Base-by-base conservation (phyloP, 1,140 invertebrate genomes). In the Pygmarrhopalites habei region DNA sequence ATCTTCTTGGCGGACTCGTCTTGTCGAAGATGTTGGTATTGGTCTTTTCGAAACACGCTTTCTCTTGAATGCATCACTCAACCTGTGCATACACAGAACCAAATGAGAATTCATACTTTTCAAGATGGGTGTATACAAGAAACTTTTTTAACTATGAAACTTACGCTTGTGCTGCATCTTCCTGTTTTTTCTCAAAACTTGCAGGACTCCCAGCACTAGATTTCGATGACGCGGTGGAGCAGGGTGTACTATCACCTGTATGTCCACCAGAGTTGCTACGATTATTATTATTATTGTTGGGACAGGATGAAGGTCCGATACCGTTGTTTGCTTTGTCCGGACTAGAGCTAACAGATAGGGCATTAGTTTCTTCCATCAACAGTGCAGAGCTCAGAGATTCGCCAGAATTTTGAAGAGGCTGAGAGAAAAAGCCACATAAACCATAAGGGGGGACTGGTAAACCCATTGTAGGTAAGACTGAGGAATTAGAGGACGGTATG, bases 1-100 rank as follows among this genome's bases (percentile, higher is more conserved):
- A 58, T 71, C 69, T 55, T 71, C 69, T 57, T 70, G 68, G 21
- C 69, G 55, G 47, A 65, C 53, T 15, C 58, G 57, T 39, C 69
- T 44, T 7, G 68, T 49, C 25, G 68, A 62, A n/a, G 65, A 65
- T 23, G 69, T 71, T 5, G 69, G 69, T 32, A 71, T 66, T 23
- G 65, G 66, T 26, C 69, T 30, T 51, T 71, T 71, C 15, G 69
- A 67, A 7, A 67, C 46, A 21, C 69, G 46, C 30, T 71, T 71
- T 29, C 66, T 26, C 28, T 71, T 71, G 53, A 71, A 71, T 17
- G 69, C 67, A 47, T 71, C 69, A 23, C n/a, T 10, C n/a, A 41
- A 41, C n/a, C n/a, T n/a, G 10, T 41, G 39, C 39, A 12, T 41
- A 41, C 39, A 12, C 10, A 41, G n/a, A n/a, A n/a, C 39, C 39